Evolutionary conservation across 2,888 invertebrate genomes (phyloP).

Genomic region (Miltochrista miniata): DNA sequence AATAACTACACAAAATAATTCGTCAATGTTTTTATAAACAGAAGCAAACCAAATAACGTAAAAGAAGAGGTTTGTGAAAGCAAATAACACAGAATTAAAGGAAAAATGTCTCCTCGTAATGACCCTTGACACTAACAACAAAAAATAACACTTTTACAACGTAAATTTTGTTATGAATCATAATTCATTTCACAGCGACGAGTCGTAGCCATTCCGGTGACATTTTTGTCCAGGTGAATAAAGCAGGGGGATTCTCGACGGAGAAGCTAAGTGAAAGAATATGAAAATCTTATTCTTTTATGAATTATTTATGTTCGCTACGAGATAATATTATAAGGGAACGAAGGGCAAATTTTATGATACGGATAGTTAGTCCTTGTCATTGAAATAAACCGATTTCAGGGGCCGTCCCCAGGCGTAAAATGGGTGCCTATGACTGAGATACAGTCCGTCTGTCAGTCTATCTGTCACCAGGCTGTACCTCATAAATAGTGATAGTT

Average conservation of each 20-base stretch:
- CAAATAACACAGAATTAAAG: too few species aligned
- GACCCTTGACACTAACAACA: not conserved
- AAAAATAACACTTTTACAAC: slow-evolving; percentile 11
- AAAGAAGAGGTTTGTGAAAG: not conserved
- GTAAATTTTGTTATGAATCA: slow-evolving; percentile 34
- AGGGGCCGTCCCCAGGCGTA: too few species aligned
- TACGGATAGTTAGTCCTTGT: slow-evolving; percentile 31
- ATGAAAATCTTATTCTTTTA: slow-evolving; percentile 55
- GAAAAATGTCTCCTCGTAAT: not conserved
- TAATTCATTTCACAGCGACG: slow-evolving; percentile 35
- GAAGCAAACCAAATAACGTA: not conserved
- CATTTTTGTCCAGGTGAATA: slow-evolving; percentile 39
- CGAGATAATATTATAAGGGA: slow-evolving; percentile 37
- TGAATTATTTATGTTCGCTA: slow-evolving; percentile 51
- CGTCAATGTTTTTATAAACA: not conserved
- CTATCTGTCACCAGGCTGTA: too few species aligned
- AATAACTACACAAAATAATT: not conserved
- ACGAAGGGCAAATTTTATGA: slow-evolving; percentile 36
- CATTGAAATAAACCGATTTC: slow-evolving; percentile 8
- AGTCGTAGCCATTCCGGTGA: slow-evolving; percentile 26
- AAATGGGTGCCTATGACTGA: too few species aligned
- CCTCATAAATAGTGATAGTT: too few species aligned
- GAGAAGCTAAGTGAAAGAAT: slow-evolving; percentile 51
- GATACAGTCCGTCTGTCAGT: too few species aligned
- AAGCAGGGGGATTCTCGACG: slow-evolving; percentile 30